Percentiles rank a stretch among this genome's conserved stretches.
Conservation (phyloP, 2,888 invertebrate species). For the Drosophila prostipennis region DNA sequence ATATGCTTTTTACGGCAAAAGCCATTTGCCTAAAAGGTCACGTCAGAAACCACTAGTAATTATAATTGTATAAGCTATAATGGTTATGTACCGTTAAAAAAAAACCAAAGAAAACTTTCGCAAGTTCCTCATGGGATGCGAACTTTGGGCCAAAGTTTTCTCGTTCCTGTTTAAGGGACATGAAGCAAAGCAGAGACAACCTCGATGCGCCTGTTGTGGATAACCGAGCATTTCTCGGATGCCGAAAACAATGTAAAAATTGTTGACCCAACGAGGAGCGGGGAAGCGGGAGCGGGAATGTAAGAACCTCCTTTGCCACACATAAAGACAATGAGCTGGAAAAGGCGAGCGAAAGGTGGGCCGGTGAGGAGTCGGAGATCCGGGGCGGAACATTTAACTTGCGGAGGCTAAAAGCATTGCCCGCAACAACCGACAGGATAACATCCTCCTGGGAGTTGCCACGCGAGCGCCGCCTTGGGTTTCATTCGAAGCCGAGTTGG, state of each 20-base stretch:
- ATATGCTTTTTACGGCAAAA: background rate
- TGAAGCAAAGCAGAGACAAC: constrained; percentile 21
- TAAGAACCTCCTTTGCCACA: constrained; percentile 4
- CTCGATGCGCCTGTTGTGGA: constrained; percentile 25
- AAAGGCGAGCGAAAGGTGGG: constrained; percentile 6
- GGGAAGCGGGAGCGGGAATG: constrained; percentile 14
- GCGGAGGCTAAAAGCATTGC: constrained; percentile 70
- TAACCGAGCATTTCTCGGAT: constrained; percentile 59
- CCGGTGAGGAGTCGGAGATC: constrained; percentile 22
- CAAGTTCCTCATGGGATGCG: constrained; percentile 22
- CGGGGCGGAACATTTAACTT: constrained; percentile 54
- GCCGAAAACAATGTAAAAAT: constrained; percentile 60
- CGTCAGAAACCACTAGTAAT: constrained; percentile 42
- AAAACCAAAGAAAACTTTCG: constrained; percentile 34
- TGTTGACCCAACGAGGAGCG: constrained; percentile 65
- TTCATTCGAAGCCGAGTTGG: constrained; percentile 2
- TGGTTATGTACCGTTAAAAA: constrained; percentile 44
- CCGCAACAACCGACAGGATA: constrained; percentile 42
- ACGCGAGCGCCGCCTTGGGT: constrained; percentile 27
- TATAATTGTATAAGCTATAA: constrained; percentile 49
- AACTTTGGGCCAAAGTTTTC: constrained; percentile 27
- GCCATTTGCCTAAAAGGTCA: constrained; percentile 28
- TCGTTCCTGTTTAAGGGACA: constrained; percentile 23
- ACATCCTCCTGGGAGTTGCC: constrained; percentile 67
- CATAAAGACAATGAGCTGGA: constrained; percentile 63